Conservation (phyloP, 2,888 invertebrate species). For the Apodemia hepburni region DNA sequence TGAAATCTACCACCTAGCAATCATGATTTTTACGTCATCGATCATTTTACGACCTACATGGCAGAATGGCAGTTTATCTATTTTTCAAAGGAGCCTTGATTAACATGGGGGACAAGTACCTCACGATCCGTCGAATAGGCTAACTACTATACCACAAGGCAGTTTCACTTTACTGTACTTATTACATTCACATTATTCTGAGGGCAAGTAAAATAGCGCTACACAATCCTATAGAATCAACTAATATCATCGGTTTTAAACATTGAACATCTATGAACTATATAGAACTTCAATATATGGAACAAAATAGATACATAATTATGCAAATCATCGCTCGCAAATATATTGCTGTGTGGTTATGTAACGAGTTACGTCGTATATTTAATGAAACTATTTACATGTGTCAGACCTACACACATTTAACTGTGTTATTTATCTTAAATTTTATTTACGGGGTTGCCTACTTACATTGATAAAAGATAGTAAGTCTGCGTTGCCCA, state of each 20-base stretch:
- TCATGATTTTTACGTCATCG: no score
- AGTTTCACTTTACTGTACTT: no score
- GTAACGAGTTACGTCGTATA: background rate
- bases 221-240: no score
- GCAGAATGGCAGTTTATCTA: no score
- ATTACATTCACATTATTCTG: no score
- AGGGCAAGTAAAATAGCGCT: no score
- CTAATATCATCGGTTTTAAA: background rate
- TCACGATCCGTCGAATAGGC: no score
- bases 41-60: no score
- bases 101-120: no score
- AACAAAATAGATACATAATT: background rate
- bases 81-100: no score
- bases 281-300: background rate
- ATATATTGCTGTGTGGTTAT: background rate
- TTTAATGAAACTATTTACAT: constrained; percentile 7
- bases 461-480: constrained; percentile 33
- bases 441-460: constrained; percentile 26
- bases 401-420: constrained; percentile 12
- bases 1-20: no score
- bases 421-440: constrained; percentile 6
- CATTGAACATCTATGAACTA: background rate
- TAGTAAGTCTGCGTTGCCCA: constrained; percentile 27
- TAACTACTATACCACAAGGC: no score
- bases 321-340: constrained; percentile 6